Evolutionary conservation across 1,140 invertebrate genomes (phyloP), one percentile per base, ranked within the genome.

Genomic region (Cotesia chilonis): DNA sequence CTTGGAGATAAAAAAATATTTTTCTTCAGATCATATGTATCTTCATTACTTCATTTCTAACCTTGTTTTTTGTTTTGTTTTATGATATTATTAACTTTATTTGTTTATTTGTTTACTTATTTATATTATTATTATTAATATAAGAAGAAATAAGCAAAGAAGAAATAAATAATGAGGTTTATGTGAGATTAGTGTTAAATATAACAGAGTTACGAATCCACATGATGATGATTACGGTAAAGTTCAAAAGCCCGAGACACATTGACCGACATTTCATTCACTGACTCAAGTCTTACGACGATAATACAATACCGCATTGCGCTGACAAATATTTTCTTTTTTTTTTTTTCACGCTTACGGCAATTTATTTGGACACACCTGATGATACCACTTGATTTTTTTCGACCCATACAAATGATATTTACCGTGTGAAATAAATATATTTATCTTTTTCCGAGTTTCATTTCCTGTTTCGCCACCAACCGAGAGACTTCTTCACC

Each of bases 191-290:
- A 47, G 0, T 2, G 4, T 20, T 20, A 20, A 59, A 20, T 59
- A 5, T 59, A 20, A 59, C 17, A 17, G 14, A 59, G 57, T 59
- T 59, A 59, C 28, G 7, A 20, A 59, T 59, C 4, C 57, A 59
- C 17, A 20, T 20, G 17, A 59, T 59, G 20, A 28, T 59, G 20
- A 28, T 59, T 20, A 59, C 20, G 57, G 20, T 20, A 59, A 59
- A 59, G 65, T 67, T 67, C 10, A 52, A 28, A 51, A 52, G 38
- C 66, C 54, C 66, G 52, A 59, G 57, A 59, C 57, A 57, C 28
- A 68, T 35, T 37, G 52, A 52, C 67, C 67, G 54, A 69, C 68
- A 69, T 68, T 68, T 68, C 67, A 68, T 20, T 60, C 36, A 60
- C 55, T 60, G 68, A 69, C 37, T 37, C 61, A 7, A 67, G 55